phyloP scores from a whole-genome alignment of 64 coral and sea anemone species.

The Actinia equina region DNA sequence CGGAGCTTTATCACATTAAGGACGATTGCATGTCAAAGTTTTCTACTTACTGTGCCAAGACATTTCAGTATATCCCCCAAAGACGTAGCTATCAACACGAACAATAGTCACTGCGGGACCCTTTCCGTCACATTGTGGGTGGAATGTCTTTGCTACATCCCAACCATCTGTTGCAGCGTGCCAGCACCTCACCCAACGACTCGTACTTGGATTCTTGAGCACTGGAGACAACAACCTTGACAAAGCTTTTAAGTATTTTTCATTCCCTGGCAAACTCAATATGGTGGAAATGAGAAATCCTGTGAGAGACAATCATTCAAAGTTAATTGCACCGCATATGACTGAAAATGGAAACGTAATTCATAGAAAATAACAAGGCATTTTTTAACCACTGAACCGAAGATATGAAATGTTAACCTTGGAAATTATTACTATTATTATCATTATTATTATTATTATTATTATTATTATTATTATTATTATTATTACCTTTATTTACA shows the following conservation, averaged over 20 bases:
- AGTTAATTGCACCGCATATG: background rate
- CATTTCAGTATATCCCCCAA: background rate
- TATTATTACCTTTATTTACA: too few relatives aligned
- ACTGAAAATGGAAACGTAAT: background rate
- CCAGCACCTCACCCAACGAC: background rate
- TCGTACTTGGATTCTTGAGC: background rate
- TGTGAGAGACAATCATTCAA: background rate
- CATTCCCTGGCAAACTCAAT: background rate
- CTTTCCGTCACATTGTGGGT: background rate
- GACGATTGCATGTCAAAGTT: too few relatives aligned
- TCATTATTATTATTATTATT: too few relatives aligned
- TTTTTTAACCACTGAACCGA: too few relatives aligned
- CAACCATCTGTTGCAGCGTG: background rate
- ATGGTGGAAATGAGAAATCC: background rate
- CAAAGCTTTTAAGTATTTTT: background rate
- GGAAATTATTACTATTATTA: too few relatives aligned
- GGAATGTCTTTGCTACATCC: background rate
- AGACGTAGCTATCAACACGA: background rate
- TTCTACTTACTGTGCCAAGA: background rate
- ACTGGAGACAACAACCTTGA: background rate
- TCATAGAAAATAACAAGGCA: too few relatives aligned
- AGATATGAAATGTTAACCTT: too few relatives aligned
- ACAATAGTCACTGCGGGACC: background rate
- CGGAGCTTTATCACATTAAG: too few relatives aligned
- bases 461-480: too few relatives aligned